These are phyloP conservation scores for Habrosyne pyritoides DNA, from an alignment of 2,888 invertebrate species.

Conservation along the genomic window DNA sequence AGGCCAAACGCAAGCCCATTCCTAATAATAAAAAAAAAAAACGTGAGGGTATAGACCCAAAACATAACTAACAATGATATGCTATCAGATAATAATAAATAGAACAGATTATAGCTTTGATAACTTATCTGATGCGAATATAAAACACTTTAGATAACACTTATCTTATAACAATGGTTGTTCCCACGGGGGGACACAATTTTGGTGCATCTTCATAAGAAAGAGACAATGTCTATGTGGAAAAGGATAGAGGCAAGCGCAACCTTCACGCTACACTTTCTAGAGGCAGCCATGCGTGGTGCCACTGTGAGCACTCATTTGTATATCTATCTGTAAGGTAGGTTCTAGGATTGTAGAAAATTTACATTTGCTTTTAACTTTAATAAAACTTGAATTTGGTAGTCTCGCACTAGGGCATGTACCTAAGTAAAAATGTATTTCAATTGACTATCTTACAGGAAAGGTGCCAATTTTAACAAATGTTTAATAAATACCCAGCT, in stretches of 20 bases:
- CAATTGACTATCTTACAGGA: no score
- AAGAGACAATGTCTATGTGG: conserved; percentile 14
- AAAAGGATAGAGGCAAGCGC: conserved; percentile 17
- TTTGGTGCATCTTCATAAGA: neutral
- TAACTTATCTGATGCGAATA: neutral
- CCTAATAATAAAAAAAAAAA: no score
- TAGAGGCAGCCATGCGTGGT: conserved; percentile 36
- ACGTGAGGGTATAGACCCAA: neutral
- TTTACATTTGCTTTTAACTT: neutral
- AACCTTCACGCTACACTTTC: conserved; percentile 47
- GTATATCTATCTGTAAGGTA: neutral
- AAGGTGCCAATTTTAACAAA: no score
- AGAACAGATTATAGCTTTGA: neutral
- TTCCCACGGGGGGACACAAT: neutral
- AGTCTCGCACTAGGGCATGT: neutral
- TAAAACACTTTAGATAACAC: neutral
- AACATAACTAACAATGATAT: neutral
- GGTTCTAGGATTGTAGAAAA: neutral
- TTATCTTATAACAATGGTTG: neutral
- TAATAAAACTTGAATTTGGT: neutral
- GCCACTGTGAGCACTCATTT: neutral
- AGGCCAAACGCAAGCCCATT: no score
- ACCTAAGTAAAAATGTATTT: neutral
- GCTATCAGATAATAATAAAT: neutral
- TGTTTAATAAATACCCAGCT: no score